Conservation (phyloP, 1,140 invertebrate species). For the Stegodyphus dumicola region DNA sequence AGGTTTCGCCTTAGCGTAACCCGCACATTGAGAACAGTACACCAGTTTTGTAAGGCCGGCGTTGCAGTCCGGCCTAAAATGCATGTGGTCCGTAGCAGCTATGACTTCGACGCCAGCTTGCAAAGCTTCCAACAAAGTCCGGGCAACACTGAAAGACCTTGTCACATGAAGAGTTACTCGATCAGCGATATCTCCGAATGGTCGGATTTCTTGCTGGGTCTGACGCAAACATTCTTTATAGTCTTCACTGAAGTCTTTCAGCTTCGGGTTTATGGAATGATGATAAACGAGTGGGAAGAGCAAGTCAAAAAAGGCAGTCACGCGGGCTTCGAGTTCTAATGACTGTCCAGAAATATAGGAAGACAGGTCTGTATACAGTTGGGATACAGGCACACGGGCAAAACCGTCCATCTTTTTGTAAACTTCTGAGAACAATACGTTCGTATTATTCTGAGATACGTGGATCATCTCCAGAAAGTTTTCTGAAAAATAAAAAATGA, state of each 20-base stretch:
- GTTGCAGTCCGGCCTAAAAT: conserved; percentile 75
- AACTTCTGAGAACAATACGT: conserved; percentile 79
- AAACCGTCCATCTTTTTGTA: conserved; percentile 78
- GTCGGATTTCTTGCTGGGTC: conserved; percentile 78
- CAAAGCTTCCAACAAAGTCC: conserved; percentile 74
- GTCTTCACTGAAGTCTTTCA: conserved; percentile 77
- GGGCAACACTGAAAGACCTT: conserved; percentile 81
- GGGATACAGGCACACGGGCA: conserved; percentile 75
- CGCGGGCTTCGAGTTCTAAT: conserved; percentile 73
- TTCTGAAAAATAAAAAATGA: conserved; percentile 73
- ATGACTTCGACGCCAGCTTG: conserved; percentile 77
- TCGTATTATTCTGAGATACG: conserved; percentile 85
- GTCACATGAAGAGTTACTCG: conserved; percentile 75
- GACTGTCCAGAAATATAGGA: conserved; percentile 72
- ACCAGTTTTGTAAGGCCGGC: conserved; percentile 79
- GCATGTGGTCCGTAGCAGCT: conserved; percentile 75
- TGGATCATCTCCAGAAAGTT: conserved; percentile 78
- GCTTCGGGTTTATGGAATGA: conserved; percentile 72
- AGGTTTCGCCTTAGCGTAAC: conserved; percentile 75
- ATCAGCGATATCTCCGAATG: conserved; percentile 83
- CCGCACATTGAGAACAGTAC: conserved; percentile 84
- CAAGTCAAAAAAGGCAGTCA: conserved; percentile 82
- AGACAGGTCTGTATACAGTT: conserved; percentile 78
- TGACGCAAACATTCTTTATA: conserved; percentile 81
- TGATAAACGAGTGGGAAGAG: conserved; percentile 88